Evolutionary conservation across 2,797 vertebrate species (phyloP).

Genomic region (Peromyscus melanophrys): DNA sequence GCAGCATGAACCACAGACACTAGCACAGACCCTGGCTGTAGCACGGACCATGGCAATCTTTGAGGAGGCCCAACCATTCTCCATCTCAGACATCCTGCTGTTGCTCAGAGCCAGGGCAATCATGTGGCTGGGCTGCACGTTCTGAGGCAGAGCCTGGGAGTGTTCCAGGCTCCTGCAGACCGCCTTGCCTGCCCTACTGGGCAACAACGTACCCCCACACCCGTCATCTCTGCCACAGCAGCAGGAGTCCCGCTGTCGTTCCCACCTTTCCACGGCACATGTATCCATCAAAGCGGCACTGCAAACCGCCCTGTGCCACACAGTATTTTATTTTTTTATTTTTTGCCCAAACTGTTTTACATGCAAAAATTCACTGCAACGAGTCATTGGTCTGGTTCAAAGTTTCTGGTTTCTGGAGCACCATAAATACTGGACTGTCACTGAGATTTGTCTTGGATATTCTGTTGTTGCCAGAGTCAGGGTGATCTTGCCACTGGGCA

Average conservation of each 20-base stretch:
- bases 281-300: not conserved
- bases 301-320: not conserved
- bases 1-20: no score
- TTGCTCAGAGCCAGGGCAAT: not conserved
- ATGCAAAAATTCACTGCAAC: not conserved
- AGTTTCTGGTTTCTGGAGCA: no score
- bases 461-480: no score
- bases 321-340: no score
- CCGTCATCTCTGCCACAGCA: not conserved
- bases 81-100: not conserved
- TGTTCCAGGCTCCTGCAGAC: not conserved
- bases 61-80: not conserved
- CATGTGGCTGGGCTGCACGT: not conserved
- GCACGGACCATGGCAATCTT: not conserved
- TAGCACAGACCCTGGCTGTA: no score
- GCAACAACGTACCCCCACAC: no score
- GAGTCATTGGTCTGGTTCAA: no score
- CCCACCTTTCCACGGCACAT: fast-evolving
- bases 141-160: not conserved
- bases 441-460: no score
- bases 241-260: not conserved
- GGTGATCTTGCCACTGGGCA: no score
- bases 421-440: no score
- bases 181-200: fast-evolving
- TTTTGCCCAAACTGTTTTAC: not conserved